phyloP scores from a whole-genome alignment of 2,797 vertebrate species.

The Clamator glandarius region DNA sequence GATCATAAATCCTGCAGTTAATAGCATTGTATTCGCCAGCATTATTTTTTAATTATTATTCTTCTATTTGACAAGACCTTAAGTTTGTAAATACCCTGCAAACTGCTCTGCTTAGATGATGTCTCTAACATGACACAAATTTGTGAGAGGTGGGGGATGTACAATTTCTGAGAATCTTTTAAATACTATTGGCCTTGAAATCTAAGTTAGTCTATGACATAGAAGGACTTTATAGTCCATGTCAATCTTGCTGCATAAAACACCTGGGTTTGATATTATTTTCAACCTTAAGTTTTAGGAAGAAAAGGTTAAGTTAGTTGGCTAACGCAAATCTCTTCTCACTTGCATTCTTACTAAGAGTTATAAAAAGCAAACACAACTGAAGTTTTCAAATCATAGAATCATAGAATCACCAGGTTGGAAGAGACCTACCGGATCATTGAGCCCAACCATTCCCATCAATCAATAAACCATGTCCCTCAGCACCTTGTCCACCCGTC shows the following conservation, averaged over 20 bases:
- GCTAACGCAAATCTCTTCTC: not conserved
- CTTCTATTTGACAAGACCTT: not conserved
- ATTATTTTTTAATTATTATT: too few relatives aligned
- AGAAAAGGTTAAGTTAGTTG: not conserved
- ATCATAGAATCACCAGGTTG: too few relatives aligned
- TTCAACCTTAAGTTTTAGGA: not conserved
- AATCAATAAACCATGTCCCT: too few relatives aligned
- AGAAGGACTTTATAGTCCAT: accelerated
- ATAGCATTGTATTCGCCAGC: not conserved
- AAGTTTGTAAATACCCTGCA: not conserved
- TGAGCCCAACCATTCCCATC: too few relatives aligned
- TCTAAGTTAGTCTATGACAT: accelerated
- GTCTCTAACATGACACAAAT: accelerated
- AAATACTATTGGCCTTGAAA: not conserved
- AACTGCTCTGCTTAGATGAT: not conserved
- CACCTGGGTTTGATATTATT: not conserved
- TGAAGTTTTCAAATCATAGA: not conserved
- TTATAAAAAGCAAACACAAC: not conserved
- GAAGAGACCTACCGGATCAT: too few relatives aligned
- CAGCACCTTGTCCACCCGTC: too few relatives aligned
- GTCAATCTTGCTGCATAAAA: not conserved
- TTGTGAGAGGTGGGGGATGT: not conserved
- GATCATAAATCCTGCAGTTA: not conserved
- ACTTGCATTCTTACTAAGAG: not conserved
- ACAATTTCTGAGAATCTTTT: not conserved